Percentiles rank a stretch among this genome's conserved stretches.
Conservation (phyloP, 2,113 vertebrate genomes). For the Gavia stellata region DNA sequence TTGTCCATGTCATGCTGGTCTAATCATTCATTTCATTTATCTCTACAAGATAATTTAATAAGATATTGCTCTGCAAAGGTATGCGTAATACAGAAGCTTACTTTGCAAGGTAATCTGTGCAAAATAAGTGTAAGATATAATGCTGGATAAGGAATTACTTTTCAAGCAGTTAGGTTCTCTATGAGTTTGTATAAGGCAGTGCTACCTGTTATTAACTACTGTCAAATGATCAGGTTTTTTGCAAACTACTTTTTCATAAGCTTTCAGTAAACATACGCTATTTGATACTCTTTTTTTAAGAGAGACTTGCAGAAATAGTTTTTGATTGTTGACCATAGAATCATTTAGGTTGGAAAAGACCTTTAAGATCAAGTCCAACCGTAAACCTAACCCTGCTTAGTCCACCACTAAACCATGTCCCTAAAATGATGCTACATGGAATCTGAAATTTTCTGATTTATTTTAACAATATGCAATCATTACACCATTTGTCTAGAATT, state of each 20-base stretch:
- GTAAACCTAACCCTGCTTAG: no score
- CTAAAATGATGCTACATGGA: background rate
- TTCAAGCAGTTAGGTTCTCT: background rate
- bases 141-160: background rate
- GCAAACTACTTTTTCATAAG: background rate
- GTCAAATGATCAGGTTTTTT: background rate
- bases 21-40: slow-evolving; percentile 12
- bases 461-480: background rate
- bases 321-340: background rate
- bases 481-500: background rate
- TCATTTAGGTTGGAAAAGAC: no score
- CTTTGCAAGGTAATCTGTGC: background rate
- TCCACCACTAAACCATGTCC: no score
- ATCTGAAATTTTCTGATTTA: background rate
- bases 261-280: background rate
- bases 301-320: background rate
- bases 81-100: background rate
- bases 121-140: background rate
- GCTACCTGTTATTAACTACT: background rate
- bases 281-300: background rate
- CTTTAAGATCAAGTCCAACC: no score
- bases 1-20: slow-evolving; percentile 39
- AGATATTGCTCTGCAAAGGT: background rate
- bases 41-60: background rate
- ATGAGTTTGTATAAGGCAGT: background rate